Evolutionary conservation across 2,113 vertebrate species (phyloP).

Genomic region (Epinephelus cyanopodus): DNA sequence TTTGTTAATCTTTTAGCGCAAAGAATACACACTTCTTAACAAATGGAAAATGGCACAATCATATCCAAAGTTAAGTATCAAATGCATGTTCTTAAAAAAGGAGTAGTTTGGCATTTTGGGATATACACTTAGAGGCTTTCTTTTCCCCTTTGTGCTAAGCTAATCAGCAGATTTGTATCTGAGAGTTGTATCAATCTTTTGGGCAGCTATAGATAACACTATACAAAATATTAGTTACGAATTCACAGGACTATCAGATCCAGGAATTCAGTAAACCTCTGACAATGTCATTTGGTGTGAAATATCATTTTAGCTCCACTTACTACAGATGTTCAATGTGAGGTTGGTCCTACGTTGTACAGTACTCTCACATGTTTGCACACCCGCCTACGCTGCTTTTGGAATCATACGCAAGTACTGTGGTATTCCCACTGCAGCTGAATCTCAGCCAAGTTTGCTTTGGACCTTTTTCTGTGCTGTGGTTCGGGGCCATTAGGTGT

Average conservation of each 20-base stretch:
- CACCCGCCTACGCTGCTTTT: constrained; percentile 25
- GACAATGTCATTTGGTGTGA: background rate
- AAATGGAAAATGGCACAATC: background rate
- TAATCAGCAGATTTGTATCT: background rate
- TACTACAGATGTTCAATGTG: constrained; percentile 7
- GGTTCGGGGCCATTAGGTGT: constrained; percentile 28
- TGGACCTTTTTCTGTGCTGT: background rate
- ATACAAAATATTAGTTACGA: background rate
- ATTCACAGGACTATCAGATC: background rate
- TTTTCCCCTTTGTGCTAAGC: background rate
- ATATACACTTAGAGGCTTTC: background rate
- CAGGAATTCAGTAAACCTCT: background rate
- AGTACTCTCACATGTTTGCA: constrained; percentile 10
- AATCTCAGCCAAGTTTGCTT: constrained; percentile 21
- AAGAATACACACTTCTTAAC: background rate
- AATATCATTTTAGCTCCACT: background rate
- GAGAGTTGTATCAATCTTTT: background rate
- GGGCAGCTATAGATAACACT: too few species aligned
- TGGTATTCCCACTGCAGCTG: constrained; percentile 39
- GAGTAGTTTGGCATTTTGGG: background rate
- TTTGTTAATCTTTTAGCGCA: background rate
- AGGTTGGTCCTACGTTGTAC: constrained; percentile 8
- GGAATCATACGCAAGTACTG: constrained; percentile 19
- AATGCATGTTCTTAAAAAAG: background rate
- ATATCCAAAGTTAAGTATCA: background rate